phyloP scores from a whole-genome alignment of 2,797 vertebrate species.

The Crenichthys baileyi region DNA sequence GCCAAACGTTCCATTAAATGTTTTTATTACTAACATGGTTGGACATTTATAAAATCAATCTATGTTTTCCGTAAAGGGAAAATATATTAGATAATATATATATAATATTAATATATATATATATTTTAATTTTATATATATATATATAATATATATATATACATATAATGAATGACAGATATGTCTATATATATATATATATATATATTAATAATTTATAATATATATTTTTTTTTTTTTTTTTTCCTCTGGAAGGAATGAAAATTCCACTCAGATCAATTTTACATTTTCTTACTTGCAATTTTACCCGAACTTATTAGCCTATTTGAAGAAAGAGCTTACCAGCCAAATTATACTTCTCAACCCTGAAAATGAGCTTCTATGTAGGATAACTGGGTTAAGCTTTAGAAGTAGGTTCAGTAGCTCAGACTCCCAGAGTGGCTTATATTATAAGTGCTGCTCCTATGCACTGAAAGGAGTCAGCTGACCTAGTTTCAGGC shows the following conservation, averaged over 20 bases:
- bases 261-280: neutral
- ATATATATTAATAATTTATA: too few relatives aligned
- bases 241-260: neutral
- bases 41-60: neutral
- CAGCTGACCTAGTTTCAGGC: neutral
- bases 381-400: neutral
- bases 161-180: too few relatives aligned
- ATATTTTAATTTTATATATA: too few relatives aligned
- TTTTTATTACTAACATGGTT: neutral
- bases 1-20: neutral
- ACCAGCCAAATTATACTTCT: neutral
- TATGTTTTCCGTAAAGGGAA: neutral
- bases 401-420: neutral
- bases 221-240: neutral
- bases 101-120: too few relatives aligned
- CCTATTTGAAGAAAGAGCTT: neutral
- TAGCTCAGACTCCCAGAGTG: neutral
- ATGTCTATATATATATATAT: too few relatives aligned
- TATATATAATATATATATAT: too few relatives aligned
- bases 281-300: neutral
- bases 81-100: too few relatives aligned
- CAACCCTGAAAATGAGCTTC: too few relatives aligned
- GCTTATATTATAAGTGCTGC: neutral
- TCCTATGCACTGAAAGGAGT: neutral
- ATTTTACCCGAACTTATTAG: neutral